A percentile compares a stretch with the other conserved stretches of the same genome.
These are phyloP conservation scores for Drosophila seclusa DNA, from an alignment of 2,888 invertebrate genomes.

Conservation along the genomic window DNA sequence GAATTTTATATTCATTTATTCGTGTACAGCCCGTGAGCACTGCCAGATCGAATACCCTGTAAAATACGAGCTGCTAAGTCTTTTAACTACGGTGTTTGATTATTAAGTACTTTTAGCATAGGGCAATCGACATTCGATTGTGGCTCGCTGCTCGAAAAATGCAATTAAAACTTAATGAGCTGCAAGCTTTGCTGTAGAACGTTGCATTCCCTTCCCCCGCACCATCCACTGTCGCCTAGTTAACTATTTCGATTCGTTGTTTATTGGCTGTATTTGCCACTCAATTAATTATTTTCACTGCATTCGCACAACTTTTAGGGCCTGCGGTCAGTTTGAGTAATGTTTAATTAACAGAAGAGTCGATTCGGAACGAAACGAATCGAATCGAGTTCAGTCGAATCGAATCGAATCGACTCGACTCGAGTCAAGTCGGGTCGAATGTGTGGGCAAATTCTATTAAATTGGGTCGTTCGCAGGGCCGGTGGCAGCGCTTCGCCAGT, in stretches of 20 bases:
- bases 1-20: slow-evolving; percentile 44
- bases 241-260: slow-evolving; percentile 38
- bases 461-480: slow-evolving; percentile 59
- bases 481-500: slow-evolving; percentile 28
- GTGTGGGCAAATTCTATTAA: slow-evolving; percentile 41
- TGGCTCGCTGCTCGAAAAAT: not conserved
- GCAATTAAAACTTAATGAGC: slow-evolving; percentile 57
- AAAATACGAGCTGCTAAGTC: not conserved
- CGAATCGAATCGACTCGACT: slow-evolving; percentile 1
- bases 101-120: not conserved
- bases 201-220: not conserved
- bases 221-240: not conserved
- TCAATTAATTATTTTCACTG: slow-evolving; percentile 56
- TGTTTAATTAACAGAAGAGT: slow-evolving; percentile 66
- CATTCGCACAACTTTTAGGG: slow-evolving; percentile 51
- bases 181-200: slow-evolving; percentile 21
- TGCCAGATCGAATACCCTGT: slow-evolving; percentile 15
- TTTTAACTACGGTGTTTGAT: not conserved
- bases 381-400: not conserved
- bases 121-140: slow-evolving; percentile 15
- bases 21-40: slow-evolving; percentile 6
- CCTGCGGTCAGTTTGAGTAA: slow-evolving; percentile 65
- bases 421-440: slow-evolving; percentile 9
- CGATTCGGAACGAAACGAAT: slow-evolving; percentile 4
- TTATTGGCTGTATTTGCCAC: slow-evolving; percentile 52